A percentile compares a stretch with the other conserved stretches of the same genome.
phyloP scores from a whole-genome alignment of 2,888 invertebrate genomes.

The Ichneumoninae sp. region DNA sequence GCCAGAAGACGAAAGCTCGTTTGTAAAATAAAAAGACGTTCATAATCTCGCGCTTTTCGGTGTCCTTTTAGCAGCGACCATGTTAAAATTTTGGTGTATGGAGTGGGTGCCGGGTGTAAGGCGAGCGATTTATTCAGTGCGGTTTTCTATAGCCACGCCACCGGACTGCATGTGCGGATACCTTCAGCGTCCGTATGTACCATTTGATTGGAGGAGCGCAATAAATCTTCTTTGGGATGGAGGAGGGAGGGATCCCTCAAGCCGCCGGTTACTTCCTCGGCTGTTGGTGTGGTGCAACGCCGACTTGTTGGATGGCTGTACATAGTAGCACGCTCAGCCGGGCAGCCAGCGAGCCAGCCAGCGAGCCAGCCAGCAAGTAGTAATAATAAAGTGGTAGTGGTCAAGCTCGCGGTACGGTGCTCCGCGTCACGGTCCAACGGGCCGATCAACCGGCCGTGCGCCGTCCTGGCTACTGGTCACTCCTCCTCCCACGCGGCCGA shows the following conservation, averaged over 20 bases:
- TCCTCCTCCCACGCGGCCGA: constrained; percentile 77
- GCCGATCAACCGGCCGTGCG: constrained; percentile 82
- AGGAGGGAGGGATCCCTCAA: constrained; percentile 23
- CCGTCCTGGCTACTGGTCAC: constrained; percentile 80
- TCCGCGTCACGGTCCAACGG: constrained; percentile 82
- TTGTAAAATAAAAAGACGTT: too few species aligned
- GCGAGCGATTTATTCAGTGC: constrained; percentile 42
- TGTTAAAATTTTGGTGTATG: too few species aligned
- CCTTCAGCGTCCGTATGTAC: constrained; percentile 61
- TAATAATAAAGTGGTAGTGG: constrained; percentile 83
- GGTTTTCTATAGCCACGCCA: constrained; percentile 10
- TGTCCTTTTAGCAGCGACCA: too few species aligned
- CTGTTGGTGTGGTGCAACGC: constrained; percentile 21
- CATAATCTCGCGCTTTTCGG: too few species aligned
- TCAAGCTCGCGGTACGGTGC: constrained; percentile 72
- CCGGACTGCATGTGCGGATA: constrained; percentile 2
- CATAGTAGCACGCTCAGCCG: constrained; percentile 8
- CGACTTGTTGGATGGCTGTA: not conserved
- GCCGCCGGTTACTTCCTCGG: constrained; percentile 23
- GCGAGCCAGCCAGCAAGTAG: constrained; percentile 71
- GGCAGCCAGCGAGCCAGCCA: too few species aligned
- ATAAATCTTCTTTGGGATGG: constrained; percentile 72
- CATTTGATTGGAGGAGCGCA: constrained; percentile 76
- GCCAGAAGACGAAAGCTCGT: too few species aligned
- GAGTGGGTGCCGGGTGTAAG: not conserved